These are phyloP conservation scores for Lepidurus packardi DNA, from an alignment of 1,140 invertebrate genomes.

Conservation along the genomic window DNA sequence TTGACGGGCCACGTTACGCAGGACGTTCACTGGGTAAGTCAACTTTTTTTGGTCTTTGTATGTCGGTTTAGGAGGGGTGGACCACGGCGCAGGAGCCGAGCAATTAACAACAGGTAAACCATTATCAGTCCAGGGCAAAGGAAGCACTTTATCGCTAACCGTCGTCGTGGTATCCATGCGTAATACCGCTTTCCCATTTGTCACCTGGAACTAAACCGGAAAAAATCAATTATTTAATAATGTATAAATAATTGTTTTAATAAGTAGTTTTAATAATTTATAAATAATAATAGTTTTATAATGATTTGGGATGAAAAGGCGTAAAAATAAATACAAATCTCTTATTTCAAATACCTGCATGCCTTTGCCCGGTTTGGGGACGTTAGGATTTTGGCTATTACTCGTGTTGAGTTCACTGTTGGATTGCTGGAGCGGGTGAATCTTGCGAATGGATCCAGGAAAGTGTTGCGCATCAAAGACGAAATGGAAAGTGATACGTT, in stretches of 20 bases:
- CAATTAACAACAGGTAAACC: conserved; percentile 57
- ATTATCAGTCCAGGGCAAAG: neutral
- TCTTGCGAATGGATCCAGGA: conserved; percentile 52
- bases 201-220: conserved; percentile 45
- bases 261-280: too few species aligned
- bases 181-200: conserved; percentile 44
- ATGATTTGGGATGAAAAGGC: too few species aligned
- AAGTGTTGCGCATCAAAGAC: conserved; percentile 80
- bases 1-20: conserved; percentile 75
- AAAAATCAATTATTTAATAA: conserved; percentile 35
- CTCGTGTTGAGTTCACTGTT: conserved; percentile 35
- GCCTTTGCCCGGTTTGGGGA: conserved; percentile 11
- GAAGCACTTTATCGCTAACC: neutral
- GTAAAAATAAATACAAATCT: too few species aligned
- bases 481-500: conserved; percentile 75
- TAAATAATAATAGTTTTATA: too few species aligned
- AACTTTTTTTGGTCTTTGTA: conserved; percentile 73
- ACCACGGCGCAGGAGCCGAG: conserved; percentile 59
- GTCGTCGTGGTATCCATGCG: conserved; percentile 45
- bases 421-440: conserved; percentile 35
- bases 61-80: conserved; percentile 54
- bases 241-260: too few species aligned
- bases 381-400: neutral
- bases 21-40: conserved; percentile 81
- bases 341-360: conserved; percentile 14